Base-by-base conservation (phyloP, 2,113 vertebrate species). In the Sinocyclocheilus anshuiensis region DNA sequence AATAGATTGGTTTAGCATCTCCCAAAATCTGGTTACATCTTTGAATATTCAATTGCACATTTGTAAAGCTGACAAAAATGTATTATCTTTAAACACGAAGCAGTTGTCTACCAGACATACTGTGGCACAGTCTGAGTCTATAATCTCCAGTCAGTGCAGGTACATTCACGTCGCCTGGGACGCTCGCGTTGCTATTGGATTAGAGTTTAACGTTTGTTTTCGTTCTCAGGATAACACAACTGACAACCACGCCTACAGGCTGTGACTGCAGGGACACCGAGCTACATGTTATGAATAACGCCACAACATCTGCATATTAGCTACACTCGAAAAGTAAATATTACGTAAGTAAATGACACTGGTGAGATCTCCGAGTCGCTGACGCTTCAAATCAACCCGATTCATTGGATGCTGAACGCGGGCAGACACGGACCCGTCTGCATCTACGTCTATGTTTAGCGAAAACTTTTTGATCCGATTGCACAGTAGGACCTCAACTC, bases 281-380 rank as follows among this genome's bases (percentile, higher is more conserved):
- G n/a, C 61, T 12, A 3, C 3, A 22, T 2, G 45, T 26, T 71
- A 18, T 4, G 45, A 53, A 22, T 71, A 83, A 50, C 26, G n/a
- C 63, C 45, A 12, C 63, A 12, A 11, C 33, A 83, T 55, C 48
- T 69, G 42, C 45, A 81, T 22, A 69, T 82, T 22, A 69, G 24
- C 24, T 18, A 15, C 45, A 57, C 45, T 83, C 1, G 29, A 55
- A 74, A 67, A 83, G 81, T 83, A 42, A 83, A 57, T 69, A 84
- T 84, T 74, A 16, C 81, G 69, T 84, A 84, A 84, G 81, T 5
- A 39, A 59, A 42, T 24, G 12, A 2, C 45, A 22, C 29, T 16
- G 4, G 11, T 74, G 81, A 39, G 67, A 84, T 53, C 16, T 42
- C 50, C 11, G 0, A 55, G 81, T 18, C 16, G 65, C 16, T 33